These are phyloP conservation scores for Scaptodrosophila latifasciaeformis DNA, from an alignment of 2,888 invertebrate species.

Conservation along the genomic window DNA sequence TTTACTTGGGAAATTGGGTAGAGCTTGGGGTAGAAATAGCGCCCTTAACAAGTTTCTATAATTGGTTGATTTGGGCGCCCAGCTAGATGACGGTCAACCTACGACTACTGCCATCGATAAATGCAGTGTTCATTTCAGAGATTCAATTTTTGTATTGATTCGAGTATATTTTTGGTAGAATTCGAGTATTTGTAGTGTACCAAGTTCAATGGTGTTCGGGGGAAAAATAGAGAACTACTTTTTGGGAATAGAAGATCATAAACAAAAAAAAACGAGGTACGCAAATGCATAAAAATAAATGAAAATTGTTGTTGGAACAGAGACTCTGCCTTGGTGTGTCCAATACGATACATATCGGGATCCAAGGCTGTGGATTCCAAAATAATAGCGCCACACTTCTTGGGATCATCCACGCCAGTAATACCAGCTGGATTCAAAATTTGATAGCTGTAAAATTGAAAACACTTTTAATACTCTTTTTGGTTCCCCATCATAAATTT, in stretches of 20 bases:
- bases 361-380: conserved; percentile 88
- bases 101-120: conserved; percentile 12
- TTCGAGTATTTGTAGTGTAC: neutral
- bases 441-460: conserved; percentile 88
- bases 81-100: too few relatives aligned
- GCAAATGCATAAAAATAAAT: conserved; percentile 44
- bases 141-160: too few relatives aligned
- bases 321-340: conserved; percentile 93
- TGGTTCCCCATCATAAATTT: neutral
- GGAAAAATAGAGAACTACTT: conserved; percentile 42
- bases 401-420: conserved; percentile 84
- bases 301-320: conserved; percentile 73
- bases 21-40: conserved; percentile 27
- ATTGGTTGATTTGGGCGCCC: conserved; percentile 53
- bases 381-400: conserved; percentile 77
- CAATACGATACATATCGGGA: conserved; percentile 95
- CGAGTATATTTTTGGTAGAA: too few relatives aligned
- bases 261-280: conserved; percentile 22
- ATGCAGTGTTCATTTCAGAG: too few relatives aligned
- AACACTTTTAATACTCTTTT: conserved; percentile 17
- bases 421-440: conserved; percentile 95
- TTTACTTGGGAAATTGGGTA: conserved; percentile 9
- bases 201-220: conserved; percentile 1
- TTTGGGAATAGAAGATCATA: conserved; percentile 33
- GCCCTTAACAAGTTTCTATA: conserved; percentile 50